These are phyloP conservation scores for Planiliza haematocheilus DNA, from an alignment of 2,113 vertebrate genomes.

Conservation along the genomic window DNA sequence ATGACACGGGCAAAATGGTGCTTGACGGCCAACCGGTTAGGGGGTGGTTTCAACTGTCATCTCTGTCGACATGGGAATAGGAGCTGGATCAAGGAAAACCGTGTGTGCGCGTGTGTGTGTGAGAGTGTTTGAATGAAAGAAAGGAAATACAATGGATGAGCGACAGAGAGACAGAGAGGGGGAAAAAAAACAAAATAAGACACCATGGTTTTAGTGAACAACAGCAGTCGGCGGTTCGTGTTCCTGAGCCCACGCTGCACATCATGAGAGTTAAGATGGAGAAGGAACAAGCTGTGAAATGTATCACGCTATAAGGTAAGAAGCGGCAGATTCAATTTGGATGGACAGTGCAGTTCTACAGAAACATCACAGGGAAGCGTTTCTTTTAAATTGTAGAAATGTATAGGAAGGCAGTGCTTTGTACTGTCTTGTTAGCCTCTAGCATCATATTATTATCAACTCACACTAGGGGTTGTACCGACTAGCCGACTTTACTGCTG, in stretches of 20 bases:
- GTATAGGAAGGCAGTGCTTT: constrained; percentile 2
- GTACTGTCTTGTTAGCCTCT: constrained; percentile 27
- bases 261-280: constrained; percentile 14
- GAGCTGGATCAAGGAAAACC: constrained; percentile 25
- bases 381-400: constrained; percentile 18
- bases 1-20: constrained; percentile 76
- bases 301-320: constrained; percentile 24
- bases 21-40: constrained; percentile 74
- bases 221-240: background rate
- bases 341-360: constrained; percentile 17
- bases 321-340: constrained; percentile 29
- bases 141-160: background rate
- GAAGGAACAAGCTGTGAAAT: constrained; percentile 22
- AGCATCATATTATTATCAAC: too few relatives aligned
- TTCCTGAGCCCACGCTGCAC: constrained; percentile 8
- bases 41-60: constrained; percentile 75
- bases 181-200: constrained; percentile 5
- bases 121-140: background rate
- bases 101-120: background rate
- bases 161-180: constrained; percentile 16
- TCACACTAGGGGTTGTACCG: too few relatives aligned
- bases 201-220: constrained; percentile 1
- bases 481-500: too few relatives aligned
- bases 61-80: constrained; percentile 68
- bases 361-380: constrained; percentile 5